A percentile compares a stretch with the other conserved stretches of the same genome.
Evolutionary conservation across 2,888 invertebrate genomes (phyloP).

Genomic region (Eristalis arbustorum): DNA sequence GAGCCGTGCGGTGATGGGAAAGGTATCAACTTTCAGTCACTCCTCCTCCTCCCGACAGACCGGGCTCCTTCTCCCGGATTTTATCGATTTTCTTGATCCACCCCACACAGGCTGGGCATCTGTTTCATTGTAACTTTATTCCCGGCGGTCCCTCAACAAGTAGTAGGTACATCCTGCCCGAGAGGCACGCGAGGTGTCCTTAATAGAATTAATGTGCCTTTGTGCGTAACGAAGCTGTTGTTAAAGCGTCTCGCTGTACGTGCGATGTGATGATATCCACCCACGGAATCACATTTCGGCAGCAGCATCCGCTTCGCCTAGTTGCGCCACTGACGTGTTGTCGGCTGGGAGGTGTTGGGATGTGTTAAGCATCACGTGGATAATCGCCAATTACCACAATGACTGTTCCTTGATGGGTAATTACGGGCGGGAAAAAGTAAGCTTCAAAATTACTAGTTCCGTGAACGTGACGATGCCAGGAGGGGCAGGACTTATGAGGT

Average conservation of each 20-base stretch:
- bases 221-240: background rate
- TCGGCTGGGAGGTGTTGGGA: background rate
- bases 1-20: background rate
- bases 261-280: conserved; percentile 1
- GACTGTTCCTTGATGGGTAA: conserved; percentile 51
- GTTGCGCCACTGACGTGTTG: background rate
- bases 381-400: conserved; percentile 39
- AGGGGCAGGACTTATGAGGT: background rate
- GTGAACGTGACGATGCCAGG: background rate
- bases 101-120: background rate
- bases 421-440: background rate
- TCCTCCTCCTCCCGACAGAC: background rate
- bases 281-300: background rate
- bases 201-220: conserved; percentile 5
- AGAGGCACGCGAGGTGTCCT: background rate
- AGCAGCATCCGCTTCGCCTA: background rate
- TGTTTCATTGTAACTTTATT: background rate
- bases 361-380: conserved; percentile 8
- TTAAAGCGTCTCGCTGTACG: background rate
- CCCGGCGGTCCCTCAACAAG: background rate
- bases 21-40: background rate
- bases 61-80: background rate
- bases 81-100: conserved; percentile 18
- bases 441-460: background rate
- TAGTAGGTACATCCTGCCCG: background rate